Conservation (phyloP, 2,888 invertebrate genomes). For the Acanthoscelides obtectus region DNA sequence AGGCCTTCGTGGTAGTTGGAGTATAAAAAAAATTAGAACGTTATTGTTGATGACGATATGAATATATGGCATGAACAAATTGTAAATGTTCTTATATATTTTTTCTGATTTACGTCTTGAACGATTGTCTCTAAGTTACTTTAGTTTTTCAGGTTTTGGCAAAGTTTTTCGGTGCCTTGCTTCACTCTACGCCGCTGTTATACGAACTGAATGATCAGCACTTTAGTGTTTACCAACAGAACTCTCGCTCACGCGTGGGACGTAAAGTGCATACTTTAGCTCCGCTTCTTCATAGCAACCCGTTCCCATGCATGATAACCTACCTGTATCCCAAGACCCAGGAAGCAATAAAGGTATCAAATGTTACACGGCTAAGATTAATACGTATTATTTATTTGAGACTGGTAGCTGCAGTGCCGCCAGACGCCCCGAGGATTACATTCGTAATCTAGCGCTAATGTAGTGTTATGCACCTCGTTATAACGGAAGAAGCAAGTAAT, state of each 20-base stretch:
- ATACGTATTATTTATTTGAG: background rate
- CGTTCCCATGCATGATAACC: background rate
- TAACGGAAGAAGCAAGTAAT: background rate
- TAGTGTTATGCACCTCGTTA: background rate
- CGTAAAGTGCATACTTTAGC: background rate
- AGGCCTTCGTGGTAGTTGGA: too few species aligned
- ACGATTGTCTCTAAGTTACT: too few species aligned
- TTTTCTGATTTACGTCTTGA: too few species aligned
- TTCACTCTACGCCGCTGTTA: too few species aligned
- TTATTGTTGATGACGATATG: too few species aligned
- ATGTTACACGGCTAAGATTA: background rate
- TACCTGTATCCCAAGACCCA: background rate
- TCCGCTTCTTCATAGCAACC: background rate
- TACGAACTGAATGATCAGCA: too few species aligned
- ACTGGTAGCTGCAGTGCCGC: background rate
- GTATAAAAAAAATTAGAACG: too few species aligned
- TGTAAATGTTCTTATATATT: too few species aligned
- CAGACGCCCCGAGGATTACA: background rate
- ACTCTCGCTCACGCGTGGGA: background rate
- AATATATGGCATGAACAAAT: too few species aligned
- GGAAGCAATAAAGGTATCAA: background rate
- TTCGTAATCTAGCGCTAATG: background rate
- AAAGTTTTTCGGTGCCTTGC: too few species aligned
- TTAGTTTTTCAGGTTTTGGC: too few species aligned
- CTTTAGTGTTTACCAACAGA: too few species aligned